phyloP scores from a whole-genome alignment of 2,888 invertebrate genomes.

The Elysia crispata region DNA sequence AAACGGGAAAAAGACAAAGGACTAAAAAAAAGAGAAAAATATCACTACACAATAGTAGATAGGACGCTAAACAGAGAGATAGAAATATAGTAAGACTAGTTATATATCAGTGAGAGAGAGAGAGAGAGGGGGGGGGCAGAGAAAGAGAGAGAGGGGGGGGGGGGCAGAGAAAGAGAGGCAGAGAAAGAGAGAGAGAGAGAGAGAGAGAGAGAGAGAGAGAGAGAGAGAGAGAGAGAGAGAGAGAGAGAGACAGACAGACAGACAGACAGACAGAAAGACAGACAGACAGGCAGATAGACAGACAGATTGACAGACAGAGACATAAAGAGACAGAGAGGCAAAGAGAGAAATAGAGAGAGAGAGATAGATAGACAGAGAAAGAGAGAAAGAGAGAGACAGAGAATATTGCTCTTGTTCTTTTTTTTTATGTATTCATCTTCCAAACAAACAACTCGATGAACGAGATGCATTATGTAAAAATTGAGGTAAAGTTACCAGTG shows the following conservation, averaged over 20 bases:
- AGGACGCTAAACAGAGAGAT: background rate
- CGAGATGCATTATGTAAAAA: background rate
- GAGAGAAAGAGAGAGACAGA: background rate
- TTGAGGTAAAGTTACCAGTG: background rate
- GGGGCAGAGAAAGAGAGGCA: background rate
- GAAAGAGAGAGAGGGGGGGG: background rate
- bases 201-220: conserved; percentile 15
- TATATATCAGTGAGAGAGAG: conserved; percentile 17
- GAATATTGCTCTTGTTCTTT: background rate
- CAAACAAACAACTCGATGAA: background rate
- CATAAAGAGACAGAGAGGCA: background rate
- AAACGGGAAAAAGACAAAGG: no score
- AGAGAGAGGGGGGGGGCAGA: conserved; percentile 23
- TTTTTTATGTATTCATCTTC: no score
- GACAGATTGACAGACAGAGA: conserved; percentile 21
- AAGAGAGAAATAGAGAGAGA: background rate
- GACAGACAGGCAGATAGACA: conserved; percentile 20
- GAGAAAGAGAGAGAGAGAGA: no score
- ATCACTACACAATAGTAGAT: no score
- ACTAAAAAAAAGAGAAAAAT: no score
- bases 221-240: background rate
- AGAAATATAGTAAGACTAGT: conserved; percentile 12
- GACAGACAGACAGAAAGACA: conserved; percentile 25
- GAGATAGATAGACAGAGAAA: background rate
- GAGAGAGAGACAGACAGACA: conserved; percentile 27